Percentiles rank a stretch among this genome's conserved stretches.
Evolutionary conservation across 1,140 invertebrate genomes (phyloP).

Genomic region (Diorhabda carinulata): DNA sequence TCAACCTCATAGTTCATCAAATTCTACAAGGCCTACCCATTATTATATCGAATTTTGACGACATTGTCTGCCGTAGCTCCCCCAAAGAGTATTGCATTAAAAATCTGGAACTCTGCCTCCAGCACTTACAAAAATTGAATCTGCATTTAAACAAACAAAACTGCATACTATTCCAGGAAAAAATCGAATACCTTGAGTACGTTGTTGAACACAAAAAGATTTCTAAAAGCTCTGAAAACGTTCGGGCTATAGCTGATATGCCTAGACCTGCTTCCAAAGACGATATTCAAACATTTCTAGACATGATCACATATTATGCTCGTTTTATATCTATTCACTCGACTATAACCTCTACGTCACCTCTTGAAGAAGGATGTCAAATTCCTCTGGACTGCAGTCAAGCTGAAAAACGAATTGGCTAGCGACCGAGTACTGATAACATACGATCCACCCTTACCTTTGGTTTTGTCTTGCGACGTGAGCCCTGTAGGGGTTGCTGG

Average conservation of each 20-base stretch:
- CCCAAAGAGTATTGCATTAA: background rate
- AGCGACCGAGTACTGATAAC: slow-evolving; percentile 6
- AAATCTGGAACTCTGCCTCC: slow-evolving; percentile 16
- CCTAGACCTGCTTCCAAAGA: slow-evolving; percentile 23
- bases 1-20: slow-evolving; percentile 50
- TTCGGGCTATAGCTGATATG: slow-evolving; percentile 32
- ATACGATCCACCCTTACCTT: background rate
- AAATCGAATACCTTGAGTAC: slow-evolving; percentile 10
- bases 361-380: background rate
- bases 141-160: slow-evolving; percentile 11
- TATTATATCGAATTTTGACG: slow-evolving; percentile 10
- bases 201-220: slow-evolving; percentile 25
- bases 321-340: slow-evolving; percentile 38
- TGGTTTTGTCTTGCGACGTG: too few species aligned
- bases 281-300: slow-evolving; percentile 39
- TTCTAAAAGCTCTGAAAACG: slow-evolving; percentile 27
- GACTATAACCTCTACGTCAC: slow-evolving; percentile 25
- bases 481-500: too few species aligned
- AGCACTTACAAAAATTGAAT: background rate
- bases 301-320: slow-evolving; percentile 41
- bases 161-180: slow-evolving; percentile 21
- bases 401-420: slow-evolving; percentile 5
- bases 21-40: slow-evolving; percentile 18
- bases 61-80: background rate
- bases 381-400: too few species aligned